phyloP scores from a whole-genome alignment of 2,797 vertebrate genomes.

The Morelia viridis region DNA sequence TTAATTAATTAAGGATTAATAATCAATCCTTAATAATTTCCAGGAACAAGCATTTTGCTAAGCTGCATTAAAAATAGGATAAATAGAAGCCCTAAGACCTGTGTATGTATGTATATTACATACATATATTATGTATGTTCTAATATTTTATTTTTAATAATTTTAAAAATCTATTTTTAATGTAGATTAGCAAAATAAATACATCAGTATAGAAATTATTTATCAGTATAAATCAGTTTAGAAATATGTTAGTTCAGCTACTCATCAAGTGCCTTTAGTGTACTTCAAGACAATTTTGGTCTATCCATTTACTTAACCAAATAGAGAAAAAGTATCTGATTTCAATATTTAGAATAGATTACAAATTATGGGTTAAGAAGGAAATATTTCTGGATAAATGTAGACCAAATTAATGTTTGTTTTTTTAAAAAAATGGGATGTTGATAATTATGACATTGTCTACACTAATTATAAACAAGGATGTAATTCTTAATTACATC shows the following conservation, averaged over 20 bases:
- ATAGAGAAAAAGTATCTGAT: constrained; percentile 44
- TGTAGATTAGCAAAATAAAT: no score
- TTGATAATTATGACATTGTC: constrained; percentile 41
- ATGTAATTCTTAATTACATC: constrained; percentile 57
- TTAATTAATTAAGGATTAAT: no score
- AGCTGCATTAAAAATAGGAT: constrained; percentile 41
- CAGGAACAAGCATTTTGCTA: not conserved
- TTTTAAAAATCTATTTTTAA: no score
- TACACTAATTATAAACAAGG: constrained; percentile 51
- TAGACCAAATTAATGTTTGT: not conserved
- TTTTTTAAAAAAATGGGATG: constrained; percentile 12
- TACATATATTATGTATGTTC: no score
- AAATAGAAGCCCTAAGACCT: constrained; percentile 27
- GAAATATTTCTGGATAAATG: constrained; percentile 36
- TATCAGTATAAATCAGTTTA: not conserved
- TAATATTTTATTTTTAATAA: no score
- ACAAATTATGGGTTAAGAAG: constrained; percentile 50
- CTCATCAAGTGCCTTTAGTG: constrained; percentile 30
- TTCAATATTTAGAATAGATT: constrained; percentile 37
- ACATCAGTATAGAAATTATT: no score
- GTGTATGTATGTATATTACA: not conserved
- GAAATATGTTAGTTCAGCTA: constrained; percentile 21
- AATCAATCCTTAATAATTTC: no score
- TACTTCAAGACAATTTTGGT: constrained; percentile 44
- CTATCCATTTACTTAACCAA: constrained; percentile 53